Conservation (phyloP, 2,797 vertebrate species). For the Cossypha polioptera region DNA sequence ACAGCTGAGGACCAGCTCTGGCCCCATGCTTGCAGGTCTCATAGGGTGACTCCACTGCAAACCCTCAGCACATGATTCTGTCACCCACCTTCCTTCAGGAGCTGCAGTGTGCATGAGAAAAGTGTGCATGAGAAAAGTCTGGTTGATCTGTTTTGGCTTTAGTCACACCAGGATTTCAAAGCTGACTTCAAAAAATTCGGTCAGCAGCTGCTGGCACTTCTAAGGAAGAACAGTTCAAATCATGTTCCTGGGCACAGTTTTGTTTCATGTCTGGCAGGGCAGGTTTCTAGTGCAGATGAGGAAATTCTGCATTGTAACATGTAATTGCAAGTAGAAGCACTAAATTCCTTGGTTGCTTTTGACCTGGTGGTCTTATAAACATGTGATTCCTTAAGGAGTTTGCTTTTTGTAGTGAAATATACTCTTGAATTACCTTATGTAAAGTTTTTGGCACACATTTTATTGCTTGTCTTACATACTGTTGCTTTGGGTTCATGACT, state of each 20-base stretch:
- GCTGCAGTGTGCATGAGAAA: not conserved
- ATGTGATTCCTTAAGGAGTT: not conserved
- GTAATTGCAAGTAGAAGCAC: not conserved
- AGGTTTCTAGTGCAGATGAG: not conserved
- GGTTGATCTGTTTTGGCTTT: not conserved
- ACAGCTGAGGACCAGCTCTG: not conserved
- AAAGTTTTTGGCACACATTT: not conserved
- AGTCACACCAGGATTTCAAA: not conserved
- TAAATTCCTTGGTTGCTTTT: not conserved
- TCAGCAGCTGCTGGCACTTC: not conserved
- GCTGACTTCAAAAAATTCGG: not conserved
- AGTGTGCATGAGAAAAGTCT: not conserved
- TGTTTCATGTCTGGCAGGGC: not conserved
- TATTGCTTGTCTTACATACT: not conserved
- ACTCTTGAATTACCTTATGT: not conserved
- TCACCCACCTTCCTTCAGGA: not conserved
- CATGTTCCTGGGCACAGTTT: not conserved
- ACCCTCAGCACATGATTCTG: accelerated
- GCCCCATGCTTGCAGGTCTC: not conserved
- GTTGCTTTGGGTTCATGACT: not conserved
- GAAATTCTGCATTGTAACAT: not conserved
- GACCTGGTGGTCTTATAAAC: not conserved
- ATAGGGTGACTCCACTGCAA: not conserved
- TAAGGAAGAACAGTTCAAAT: not conserved
- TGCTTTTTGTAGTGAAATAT: not conserved